These are phyloP conservation scores for Beroe forskalii DNA, from an alignment of 37 sponge, comb jelly and placozoan species.

Conservation along the genomic window DNA sequence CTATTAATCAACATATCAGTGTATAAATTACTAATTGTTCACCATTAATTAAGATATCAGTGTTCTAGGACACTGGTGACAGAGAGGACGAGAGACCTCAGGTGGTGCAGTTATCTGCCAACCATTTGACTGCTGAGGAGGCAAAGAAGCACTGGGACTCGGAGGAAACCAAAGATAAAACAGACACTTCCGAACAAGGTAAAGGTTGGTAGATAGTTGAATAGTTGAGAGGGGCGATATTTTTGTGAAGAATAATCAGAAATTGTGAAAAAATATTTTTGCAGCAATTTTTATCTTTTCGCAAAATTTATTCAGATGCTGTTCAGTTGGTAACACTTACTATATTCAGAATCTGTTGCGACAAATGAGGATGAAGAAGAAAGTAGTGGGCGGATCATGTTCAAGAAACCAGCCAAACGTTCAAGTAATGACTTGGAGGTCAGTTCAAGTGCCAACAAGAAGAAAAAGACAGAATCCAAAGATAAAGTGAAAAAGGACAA, in stretches of 20 bases:
- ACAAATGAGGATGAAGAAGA: constrained; percentile 29
- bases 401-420: constrained; percentile 39
- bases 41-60: no score
- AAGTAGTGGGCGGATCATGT: background rate
- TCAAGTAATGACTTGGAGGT: constrained; percentile 3
- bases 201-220: background rate
- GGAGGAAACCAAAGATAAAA: background rate
- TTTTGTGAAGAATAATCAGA: no score
- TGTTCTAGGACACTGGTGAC: background rate
- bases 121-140: constrained; percentile 52
- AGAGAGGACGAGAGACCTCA: constrained; percentile 45
- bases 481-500: constrained; percentile 59
- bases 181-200: background rate
- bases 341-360: no score
- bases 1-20: no score
- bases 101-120: constrained; percentile 17
- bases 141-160: constrained; percentile 23
- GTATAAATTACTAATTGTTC: no score
- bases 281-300: no score
- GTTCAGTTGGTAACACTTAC: no score
- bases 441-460: background rate
- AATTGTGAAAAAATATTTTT: no score
- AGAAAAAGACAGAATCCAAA: constrained; percentile 5
- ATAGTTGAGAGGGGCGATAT: no score
- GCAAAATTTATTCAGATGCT: no score